Conservation (phyloP, 2,888 invertebrate genomes). For the Aspidapion aeneum region DNA sequence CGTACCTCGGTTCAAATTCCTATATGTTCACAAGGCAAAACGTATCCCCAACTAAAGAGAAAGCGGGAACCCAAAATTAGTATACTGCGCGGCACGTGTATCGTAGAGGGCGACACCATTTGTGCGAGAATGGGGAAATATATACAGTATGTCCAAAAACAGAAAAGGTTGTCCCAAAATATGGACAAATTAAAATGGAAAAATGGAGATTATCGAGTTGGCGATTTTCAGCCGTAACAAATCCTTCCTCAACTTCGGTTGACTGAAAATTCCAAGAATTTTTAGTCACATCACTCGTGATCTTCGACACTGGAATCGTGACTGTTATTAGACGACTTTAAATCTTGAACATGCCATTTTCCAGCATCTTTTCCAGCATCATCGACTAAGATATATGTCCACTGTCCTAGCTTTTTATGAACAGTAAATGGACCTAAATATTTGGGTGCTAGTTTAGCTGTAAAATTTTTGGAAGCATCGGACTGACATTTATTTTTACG, state of each 20-base stretch:
- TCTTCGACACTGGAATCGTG: background rate
- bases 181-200: too few species aligned
- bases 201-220: too few species aligned
- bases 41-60: too few species aligned
- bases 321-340: background rate
- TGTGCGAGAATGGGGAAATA: too few species aligned
- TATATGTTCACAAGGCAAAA: too few species aligned
- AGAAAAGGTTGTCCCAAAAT: too few species aligned
- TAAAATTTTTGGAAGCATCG: conserved; percentile 21
- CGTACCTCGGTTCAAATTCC: too few species aligned
- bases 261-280: background rate
- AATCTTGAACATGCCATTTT: conserved; percentile 10
- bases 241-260: background rate
- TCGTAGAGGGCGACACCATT: too few species aligned
- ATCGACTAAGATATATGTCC: conserved; percentile 10
- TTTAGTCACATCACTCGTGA: background rate
- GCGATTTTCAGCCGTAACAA: background rate
- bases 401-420: conserved; percentile 9
- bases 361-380: conserved; percentile 1
- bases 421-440: conserved; percentile 10
- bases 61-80: too few species aligned
- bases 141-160: too few species aligned
- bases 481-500: conserved; percentile 19
- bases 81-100: too few species aligned
- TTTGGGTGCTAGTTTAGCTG: conserved; percentile 25